Evolutionary conservation across 1,140 invertebrate genomes (phyloP).

Genomic region (Leucophenga varia): DNA sequence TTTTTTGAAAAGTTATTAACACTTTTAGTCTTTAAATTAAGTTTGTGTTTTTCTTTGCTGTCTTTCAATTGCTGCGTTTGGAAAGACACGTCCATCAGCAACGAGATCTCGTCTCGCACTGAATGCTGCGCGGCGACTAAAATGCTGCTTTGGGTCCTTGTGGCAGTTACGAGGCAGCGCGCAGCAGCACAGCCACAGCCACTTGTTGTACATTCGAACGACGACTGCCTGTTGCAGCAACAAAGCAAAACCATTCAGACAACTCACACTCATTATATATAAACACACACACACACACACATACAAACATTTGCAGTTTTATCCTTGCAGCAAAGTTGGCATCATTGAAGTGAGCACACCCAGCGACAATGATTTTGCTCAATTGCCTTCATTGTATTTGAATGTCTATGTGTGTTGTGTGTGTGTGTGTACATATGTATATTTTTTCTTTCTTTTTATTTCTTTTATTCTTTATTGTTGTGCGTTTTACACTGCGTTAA

Average conservation of each 20-base stretch:
- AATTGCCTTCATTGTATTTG: conserved; percentile 46
- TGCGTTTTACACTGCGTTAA: conserved; percentile 44
- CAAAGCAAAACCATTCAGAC: too few relatives aligned
- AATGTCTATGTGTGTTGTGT: conserved; percentile 2
- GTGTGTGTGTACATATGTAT: conserved; percentile 10
- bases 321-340: too few relatives aligned
- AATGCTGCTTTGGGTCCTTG: too few relatives aligned
- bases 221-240: conserved; percentile 23
- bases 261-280: background rate
- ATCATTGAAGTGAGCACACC: conserved; percentile 17
- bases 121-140: conserved; percentile 35
- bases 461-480: conserved; percentile 5
- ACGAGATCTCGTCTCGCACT: conserved; percentile 57
- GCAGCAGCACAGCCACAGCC: conserved; percentile 1
- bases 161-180: conserved; percentile 29
- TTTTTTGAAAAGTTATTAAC: background rate
- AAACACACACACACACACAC: conserved; percentile 6
- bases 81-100: conserved; percentile 54
- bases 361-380: conserved; percentile 48
- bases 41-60: background rate
- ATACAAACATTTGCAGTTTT: background rate
- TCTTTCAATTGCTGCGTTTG: conserved; percentile 14
- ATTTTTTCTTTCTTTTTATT: conserved; percentile 5
- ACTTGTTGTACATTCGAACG: background rate
- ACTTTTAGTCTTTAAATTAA: conserved; percentile 1